These are phyloP conservation scores for Dicentrarchus labrax DNA, from an alignment of 2,113 vertebrate species.

Conservation along the genomic window DNA sequence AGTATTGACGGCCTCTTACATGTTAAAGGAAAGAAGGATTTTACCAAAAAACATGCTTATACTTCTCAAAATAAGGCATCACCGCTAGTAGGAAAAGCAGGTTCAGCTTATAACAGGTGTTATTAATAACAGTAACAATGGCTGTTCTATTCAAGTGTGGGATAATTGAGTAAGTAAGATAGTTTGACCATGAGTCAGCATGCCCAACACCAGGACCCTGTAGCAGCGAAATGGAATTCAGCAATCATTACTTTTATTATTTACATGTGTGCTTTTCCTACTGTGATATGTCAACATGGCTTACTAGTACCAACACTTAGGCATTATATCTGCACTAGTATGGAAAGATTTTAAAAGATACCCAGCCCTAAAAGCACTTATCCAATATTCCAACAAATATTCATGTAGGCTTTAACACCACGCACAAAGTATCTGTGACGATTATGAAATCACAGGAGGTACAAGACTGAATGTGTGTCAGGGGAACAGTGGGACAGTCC, in stretches of 20 bases:
- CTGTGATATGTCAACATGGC: not conserved
- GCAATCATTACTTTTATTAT: not conserved
- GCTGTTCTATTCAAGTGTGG: not conserved
- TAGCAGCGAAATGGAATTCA: not conserved
- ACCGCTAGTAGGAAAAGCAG: no score
- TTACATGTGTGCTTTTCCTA: not conserved
- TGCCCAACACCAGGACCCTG: not conserved
- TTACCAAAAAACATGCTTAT: not conserved
- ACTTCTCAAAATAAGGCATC: not conserved
- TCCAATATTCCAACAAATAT: not conserved
- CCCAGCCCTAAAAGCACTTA: not conserved
- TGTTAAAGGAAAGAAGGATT: not conserved
- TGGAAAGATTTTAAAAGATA: not conserved
- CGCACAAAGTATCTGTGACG: not conserved
- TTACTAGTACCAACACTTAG: not conserved
- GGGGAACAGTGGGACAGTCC: slow-evolving; percentile 32
- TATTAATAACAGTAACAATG: not conserved
- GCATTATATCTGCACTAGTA: not conserved
- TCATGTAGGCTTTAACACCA: not conserved
- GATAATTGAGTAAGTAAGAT: no score
- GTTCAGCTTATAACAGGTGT: not conserved
- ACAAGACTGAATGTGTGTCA: slow-evolving; percentile 38
- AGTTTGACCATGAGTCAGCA: not conserved
- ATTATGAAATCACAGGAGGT: slow-evolving; percentile 12
- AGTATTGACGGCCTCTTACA: no score